A percentile compares a stretch with the other conserved stretches of the same genome.
These are phyloP conservation scores for Schizopygopsis pylzovi DNA, from an alignment of 2,797 vertebrate species.

Conservation along the genomic window DNA sequence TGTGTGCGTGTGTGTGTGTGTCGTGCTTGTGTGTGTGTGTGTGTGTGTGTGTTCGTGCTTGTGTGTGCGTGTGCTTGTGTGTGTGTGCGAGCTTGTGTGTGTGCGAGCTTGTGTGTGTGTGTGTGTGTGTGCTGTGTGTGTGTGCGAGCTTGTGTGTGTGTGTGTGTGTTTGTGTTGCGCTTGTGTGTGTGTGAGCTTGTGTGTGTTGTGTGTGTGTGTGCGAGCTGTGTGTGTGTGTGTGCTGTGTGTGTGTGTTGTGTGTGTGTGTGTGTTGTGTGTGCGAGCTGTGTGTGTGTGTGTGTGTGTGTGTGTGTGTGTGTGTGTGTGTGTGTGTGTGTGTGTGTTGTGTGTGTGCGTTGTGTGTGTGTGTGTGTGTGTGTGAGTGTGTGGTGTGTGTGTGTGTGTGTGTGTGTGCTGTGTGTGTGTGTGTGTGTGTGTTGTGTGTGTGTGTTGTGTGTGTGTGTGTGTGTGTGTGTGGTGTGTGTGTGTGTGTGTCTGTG, in stretches of 20 bases:
- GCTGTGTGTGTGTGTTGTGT: neutral
- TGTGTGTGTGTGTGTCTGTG: no score
- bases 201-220: slow-evolving; percentile 41
- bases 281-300: slow-evolving; percentile 22
- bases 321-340: slow-evolving; percentile 11
- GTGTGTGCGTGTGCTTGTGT: slow-evolving; percentile 26
- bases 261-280: slow-evolving; percentile 51
- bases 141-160: neutral
- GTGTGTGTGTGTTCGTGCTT: neutral
- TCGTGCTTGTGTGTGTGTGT: neutral
- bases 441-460: slow-evolving; percentile 14
- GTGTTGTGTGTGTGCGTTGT: slow-evolving; percentile 13
- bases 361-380: neutral
- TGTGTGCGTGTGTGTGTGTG: slow-evolving; percentile 55
- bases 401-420: slow-evolving; percentile 41
- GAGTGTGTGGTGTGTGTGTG: slow-evolving; percentile 62
- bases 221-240: slow-evolving; percentile 2
- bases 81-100: no score
- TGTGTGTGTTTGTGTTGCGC: slow-evolving; percentile 7
- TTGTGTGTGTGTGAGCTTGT: slow-evolving; percentile 47
- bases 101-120: neutral
- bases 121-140: slow-evolving; percentile 52
- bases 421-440: slow-evolving; percentile 63
- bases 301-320: slow-evolving; percentile 34
- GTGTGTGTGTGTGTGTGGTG: slow-evolving; percentile 55